Base-by-base conservation (phyloP, 2,797 vertebrate species). In the Merluccius polli region DNA sequence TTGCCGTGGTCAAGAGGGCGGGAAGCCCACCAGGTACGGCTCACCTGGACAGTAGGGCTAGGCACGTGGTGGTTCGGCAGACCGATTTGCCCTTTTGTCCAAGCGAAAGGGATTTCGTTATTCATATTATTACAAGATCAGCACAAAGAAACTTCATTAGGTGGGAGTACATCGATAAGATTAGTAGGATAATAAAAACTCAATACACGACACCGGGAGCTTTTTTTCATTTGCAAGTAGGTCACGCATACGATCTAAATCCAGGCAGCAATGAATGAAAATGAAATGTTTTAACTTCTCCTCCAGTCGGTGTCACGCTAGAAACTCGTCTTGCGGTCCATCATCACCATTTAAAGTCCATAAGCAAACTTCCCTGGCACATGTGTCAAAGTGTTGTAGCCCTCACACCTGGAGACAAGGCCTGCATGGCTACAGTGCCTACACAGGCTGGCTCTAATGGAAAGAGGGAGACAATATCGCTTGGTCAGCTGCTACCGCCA, bases 381-480 rank as follows among this genome's bases (percentile, higher is more conserved):
- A 38, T 79, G 44, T 0, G 1, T 70, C n/a, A n/a, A 63, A 75
- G 65, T 70, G 78, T 83, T 81, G 77, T n/a, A 73, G 71, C 81
- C 70, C 75, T 76, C 32, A 72, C 30, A 77, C 21, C 73, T 77
- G 70, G 76, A 80, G 71, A 77, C 71, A 24, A 3, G 77, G 76
- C 59, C 59, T 73, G 31, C 6, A 33, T 71, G 44, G 7, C 52
- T 63, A n/a, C 1, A 27, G n/a, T 6, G 24, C 52, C 31, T 11
- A 69, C 32, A 41, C 78, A 77, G 78, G 76, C 72, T 78, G 70
- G 79, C 82, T 83, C 74, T 74, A 75, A 73, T 75, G 74, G 72
- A n/a, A 36, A 77, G 77, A 77, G 71, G 31, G 18, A 71, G 81
- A 80, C 79, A 79, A 84, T 80, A 80, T 82, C 84, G 82, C 84